These are phyloP conservation scores for Rhagium mordax DNA, from an alignment of 2,888 invertebrate species.

Conservation along the genomic window DNA sequence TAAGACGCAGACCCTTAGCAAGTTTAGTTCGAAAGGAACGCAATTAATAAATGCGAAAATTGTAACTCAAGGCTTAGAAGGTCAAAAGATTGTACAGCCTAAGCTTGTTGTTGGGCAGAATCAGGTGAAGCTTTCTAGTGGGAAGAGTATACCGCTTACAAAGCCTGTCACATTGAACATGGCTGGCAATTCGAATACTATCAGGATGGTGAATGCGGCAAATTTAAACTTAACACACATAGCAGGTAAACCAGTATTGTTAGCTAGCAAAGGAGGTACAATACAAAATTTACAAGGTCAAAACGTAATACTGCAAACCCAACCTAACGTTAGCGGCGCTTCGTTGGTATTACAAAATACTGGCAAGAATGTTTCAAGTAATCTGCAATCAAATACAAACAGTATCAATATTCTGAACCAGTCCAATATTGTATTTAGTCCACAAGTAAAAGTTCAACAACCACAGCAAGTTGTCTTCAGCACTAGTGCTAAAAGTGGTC, in stretches of 20 bases:
- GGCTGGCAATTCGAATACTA: constrained; percentile 61
- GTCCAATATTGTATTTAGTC: constrained; percentile 65
- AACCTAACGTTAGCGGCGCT: constrained; percentile 52
- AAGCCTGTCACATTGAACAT: constrained; percentile 58
- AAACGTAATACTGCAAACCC: constrained; percentile 69
- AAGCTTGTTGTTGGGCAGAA: constrained; percentile 60
- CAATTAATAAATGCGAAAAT: constrained; percentile 72
- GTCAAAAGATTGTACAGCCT: constrained; percentile 59
- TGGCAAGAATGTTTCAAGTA: constrained; percentile 44
- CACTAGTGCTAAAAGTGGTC: constrained; percentile 55
- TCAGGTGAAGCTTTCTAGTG: constrained; percentile 60
- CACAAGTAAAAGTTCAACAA: constrained; percentile 66
- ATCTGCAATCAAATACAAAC: constrained; percentile 47
- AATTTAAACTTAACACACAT: constrained; percentile 73
- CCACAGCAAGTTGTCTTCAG: constrained; percentile 65
- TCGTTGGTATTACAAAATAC: constrained; percentile 62
- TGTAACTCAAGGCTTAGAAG: constrained; percentile 63
- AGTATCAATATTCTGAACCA: constrained; percentile 63
- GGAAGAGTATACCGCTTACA: constrained; percentile 50
- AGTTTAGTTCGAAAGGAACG: constrained; percentile 65
- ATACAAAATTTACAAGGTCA: constrained; percentile 68
- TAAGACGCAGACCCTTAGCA: constrained; percentile 58
- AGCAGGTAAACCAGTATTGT: constrained; percentile 74
- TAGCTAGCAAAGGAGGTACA: constrained; percentile 69
- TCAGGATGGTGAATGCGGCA: constrained; percentile 72